phyloP scores from a whole-genome alignment of 1,140 invertebrate species.

The Augochlora pura region DNA sequence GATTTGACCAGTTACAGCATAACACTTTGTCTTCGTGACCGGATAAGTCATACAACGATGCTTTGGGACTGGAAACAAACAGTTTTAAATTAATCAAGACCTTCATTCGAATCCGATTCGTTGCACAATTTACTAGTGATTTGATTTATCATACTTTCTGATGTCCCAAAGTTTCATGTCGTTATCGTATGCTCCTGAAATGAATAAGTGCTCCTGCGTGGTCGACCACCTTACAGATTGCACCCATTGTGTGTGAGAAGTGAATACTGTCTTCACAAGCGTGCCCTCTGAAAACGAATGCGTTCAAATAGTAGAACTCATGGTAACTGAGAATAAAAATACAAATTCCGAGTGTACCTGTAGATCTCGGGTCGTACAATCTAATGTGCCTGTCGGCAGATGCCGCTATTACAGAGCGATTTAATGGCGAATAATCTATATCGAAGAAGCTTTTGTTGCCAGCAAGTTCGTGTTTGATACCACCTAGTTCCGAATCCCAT shows the following conservation, averaged over 20 bases:
- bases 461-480: slow-evolving; percentile 89
- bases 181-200: slow-evolving; percentile 96
- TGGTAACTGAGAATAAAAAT: not conserved
- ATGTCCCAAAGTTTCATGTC: slow-evolving; percentile 97
- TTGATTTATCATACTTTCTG: slow-evolving; percentile 85
- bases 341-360: slow-evolving; percentile 81
- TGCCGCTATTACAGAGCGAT: slow-evolving; percentile 88
- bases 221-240: slow-evolving; percentile 94
- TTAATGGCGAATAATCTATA: slow-evolving; percentile 90
- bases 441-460: slow-evolving; percentile 95
- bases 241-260: slow-evolving; percentile 96
- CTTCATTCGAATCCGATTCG: too few species aligned
- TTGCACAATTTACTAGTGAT: not conserved
- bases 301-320: not conserved
- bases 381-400: slow-evolving; percentile 95
- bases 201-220: slow-evolving; percentile 91
- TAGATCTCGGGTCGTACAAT: slow-evolving; percentile 94
- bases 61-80: slow-evolving; percentile 87
- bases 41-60: slow-evolving; percentile 94
- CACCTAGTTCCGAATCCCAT: slow-evolving; percentile 95
- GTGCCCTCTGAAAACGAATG: slow-evolving; percentile 86
- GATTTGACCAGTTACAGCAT: slow-evolving; percentile 95
- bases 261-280: slow-evolving; percentile 92
- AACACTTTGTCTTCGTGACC: slow-evolving; percentile 98
- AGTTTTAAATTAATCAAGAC: not conserved